These are phyloP conservation scores for Tromatobia lineatoria DNA, from an alignment of 2,888 invertebrate genomes.

Conservation along the genomic window DNA sequence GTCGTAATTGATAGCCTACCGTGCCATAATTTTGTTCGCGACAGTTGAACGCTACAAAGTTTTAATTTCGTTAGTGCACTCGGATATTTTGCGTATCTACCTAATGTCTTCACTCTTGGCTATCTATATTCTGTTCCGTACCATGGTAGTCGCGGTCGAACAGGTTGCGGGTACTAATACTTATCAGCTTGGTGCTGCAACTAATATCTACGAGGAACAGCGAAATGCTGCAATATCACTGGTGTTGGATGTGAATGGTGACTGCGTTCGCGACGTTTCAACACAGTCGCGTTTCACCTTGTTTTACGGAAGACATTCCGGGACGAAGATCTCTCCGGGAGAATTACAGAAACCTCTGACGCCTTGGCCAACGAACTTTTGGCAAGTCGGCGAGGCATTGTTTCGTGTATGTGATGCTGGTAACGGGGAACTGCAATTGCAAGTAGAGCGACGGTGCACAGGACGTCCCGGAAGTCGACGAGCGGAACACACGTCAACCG, in stretches of 20 bases:
- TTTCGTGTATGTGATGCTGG: constrained; percentile 13
- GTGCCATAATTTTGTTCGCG: constrained; percentile 77
- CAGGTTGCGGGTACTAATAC: constrained; percentile 12
- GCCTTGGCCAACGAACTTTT: constrained; percentile 47
- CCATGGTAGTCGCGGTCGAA: background rate
- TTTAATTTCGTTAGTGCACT: constrained; percentile 78
- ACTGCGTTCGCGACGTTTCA: constrained; percentile 3
- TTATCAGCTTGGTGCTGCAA: constrained; percentile 9
- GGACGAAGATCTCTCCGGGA: constrained; percentile 24
- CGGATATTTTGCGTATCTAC: constrained; percentile 71
- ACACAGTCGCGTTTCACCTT: constrained; percentile 15
- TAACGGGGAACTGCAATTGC: constrained; percentile 51
- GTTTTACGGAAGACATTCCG: background rate
- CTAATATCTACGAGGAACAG: constrained; percentile 15
- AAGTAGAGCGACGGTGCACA: constrained; percentile 21
- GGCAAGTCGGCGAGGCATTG: constrained; percentile 40
- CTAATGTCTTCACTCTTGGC: constrained; percentile 6
- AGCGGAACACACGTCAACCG: constrained; percentile 53
- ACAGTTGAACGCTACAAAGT: constrained; percentile 76
- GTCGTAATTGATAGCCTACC: background rate
- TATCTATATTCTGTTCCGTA: background rate
- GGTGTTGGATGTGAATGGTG: background rate
- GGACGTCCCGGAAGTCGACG: constrained; percentile 47
- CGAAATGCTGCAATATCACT: constrained; percentile 18
- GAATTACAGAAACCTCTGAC: constrained; percentile 35